A percentile compares a stretch with the other conserved stretches of the same genome.
phyloP scores from a whole-genome alignment of 2,113 vertebrate genomes.

The Pampusana beccarii region DNA sequence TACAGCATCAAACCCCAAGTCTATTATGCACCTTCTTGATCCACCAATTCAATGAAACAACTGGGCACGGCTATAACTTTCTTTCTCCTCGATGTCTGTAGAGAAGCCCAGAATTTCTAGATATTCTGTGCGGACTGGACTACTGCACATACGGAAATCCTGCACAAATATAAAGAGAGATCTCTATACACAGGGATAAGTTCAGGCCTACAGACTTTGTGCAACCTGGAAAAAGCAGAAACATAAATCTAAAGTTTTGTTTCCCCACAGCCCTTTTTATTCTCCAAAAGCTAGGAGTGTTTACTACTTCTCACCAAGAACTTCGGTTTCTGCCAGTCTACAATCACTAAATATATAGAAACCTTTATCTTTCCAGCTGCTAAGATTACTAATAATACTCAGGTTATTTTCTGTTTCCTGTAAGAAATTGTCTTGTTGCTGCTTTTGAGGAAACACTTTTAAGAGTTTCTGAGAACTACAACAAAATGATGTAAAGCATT shows the following conservation, averaged over 20 bases:
- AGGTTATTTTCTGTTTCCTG: not conserved
- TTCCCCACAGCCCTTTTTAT: not conserved
- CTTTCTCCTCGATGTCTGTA: not conserved
- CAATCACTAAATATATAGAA: not conserved
- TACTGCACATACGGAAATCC: not conserved
- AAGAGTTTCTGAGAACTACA: not conserved
- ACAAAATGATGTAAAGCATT: not conserved
- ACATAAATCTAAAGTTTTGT: not conserved
- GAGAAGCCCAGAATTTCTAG: not conserved
- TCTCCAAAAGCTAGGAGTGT: not conserved
- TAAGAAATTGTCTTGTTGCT: not conserved
- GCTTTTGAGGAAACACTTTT: not conserved
- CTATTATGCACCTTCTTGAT: not conserved
- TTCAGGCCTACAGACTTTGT: not conserved
- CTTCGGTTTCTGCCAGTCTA: not conserved
- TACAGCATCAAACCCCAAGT: not conserved
- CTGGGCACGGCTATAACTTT: not conserved
- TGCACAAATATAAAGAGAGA: not conserved
- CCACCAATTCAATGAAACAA: not conserved
- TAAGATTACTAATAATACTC: not conserved
- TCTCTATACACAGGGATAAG: not conserved
- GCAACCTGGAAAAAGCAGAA: not conserved
- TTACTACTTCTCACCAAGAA: not conserved
- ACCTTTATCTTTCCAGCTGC: not conserved
- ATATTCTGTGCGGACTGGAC: not conserved